phyloP scores from a whole-genome alignment of 2,888 invertebrate genomes.

The Kryphioiulus occultus region DNA sequence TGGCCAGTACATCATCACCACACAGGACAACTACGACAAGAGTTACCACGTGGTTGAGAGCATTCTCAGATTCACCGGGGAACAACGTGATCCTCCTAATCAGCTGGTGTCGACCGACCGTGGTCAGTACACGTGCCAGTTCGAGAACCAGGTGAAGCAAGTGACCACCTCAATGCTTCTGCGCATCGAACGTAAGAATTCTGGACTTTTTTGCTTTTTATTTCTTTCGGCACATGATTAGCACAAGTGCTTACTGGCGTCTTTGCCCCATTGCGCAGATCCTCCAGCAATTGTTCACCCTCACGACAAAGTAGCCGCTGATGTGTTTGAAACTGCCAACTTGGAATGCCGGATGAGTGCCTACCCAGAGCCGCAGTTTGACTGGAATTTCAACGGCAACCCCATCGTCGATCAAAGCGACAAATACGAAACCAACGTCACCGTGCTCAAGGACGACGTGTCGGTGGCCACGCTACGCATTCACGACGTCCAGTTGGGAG shows the following conservation, averaged over 20 bases:
- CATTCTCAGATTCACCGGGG: slow-evolving; percentile 80
- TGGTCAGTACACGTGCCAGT: slow-evolving; percentile 85
- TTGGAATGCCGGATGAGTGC: slow-evolving; percentile 89
- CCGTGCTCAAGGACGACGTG: slow-evolving; percentile 82
- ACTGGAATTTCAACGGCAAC: slow-evolving; percentile 71
- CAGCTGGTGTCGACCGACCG: slow-evolving; percentile 73
- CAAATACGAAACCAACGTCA: slow-evolving; percentile 79
- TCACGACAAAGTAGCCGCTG: slow-evolving; percentile 75
- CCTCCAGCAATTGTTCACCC: slow-evolving; percentile 83
- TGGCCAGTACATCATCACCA: slow-evolving; percentile 46
- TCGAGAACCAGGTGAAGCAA: slow-evolving; percentile 87
- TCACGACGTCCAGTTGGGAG: slow-evolving; percentile 69
- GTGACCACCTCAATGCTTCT: slow-evolving; percentile 89
- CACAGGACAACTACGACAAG: slow-evolving; percentile 68
- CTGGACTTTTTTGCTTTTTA: neutral
- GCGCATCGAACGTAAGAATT: slow-evolving; percentile 82
- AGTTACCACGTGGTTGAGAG: slow-evolving; percentile 84
- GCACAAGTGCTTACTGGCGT: neutral
- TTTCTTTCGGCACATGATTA: neutral
- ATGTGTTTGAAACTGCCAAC: slow-evolving; percentile 82
- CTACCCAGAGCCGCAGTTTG: slow-evolving; percentile 90
- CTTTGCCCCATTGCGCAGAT: slow-evolving; percentile 66
- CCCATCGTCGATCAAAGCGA: slow-evolving; percentile 69
- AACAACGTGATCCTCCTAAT: slow-evolving; percentile 67
- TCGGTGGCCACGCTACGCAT: slow-evolving; percentile 81